Evolutionary conservation across 2,797 vertebrate species (phyloP).

Genomic region (Sternotherus odoratus): DNA sequence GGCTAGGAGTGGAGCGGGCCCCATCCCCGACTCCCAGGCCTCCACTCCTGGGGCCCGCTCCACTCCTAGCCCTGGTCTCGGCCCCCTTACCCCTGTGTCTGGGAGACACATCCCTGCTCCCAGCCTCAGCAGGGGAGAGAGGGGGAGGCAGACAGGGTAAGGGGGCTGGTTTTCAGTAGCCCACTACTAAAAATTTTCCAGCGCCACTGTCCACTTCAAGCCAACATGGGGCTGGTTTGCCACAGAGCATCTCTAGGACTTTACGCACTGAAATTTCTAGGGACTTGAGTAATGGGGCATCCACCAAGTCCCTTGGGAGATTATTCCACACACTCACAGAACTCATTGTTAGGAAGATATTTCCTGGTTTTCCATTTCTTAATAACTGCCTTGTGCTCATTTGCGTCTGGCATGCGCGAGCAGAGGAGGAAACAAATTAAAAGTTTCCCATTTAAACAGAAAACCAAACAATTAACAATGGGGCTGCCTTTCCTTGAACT

Average conservation of each 20-base stretch:
- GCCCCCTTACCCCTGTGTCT: too few relatives aligned
- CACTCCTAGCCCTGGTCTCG: too few relatives aligned
- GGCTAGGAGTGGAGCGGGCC: too few relatives aligned
- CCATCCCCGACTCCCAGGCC: too few relatives aligned
- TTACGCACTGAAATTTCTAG: accelerated
- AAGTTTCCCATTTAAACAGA: background rate
- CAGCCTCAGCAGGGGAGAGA: too few relatives aligned
- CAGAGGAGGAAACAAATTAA: background rate
- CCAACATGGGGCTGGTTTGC: background rate
- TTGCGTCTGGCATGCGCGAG: background rate
- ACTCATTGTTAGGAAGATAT: background rate
- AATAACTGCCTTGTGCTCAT: accelerated
- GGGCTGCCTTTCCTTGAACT: background rate
- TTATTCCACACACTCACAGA: background rate
- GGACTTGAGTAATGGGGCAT: background rate
- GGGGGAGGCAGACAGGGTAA: too few relatives aligned
- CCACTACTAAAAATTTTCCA: too few relatives aligned
- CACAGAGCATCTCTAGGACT: accelerated
- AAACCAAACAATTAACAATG: constrained; percentile 15
- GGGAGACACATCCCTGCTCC: too few relatives aligned
- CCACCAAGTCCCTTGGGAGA: background rate
- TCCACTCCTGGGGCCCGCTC: too few relatives aligned
- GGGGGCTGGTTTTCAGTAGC: too few relatives aligned
- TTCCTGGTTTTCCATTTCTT: background rate
- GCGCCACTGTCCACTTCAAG: background rate